Base-by-base conservation (phyloP, 1,140 invertebrate genomes). In the Cephus cinctus region DNA sequence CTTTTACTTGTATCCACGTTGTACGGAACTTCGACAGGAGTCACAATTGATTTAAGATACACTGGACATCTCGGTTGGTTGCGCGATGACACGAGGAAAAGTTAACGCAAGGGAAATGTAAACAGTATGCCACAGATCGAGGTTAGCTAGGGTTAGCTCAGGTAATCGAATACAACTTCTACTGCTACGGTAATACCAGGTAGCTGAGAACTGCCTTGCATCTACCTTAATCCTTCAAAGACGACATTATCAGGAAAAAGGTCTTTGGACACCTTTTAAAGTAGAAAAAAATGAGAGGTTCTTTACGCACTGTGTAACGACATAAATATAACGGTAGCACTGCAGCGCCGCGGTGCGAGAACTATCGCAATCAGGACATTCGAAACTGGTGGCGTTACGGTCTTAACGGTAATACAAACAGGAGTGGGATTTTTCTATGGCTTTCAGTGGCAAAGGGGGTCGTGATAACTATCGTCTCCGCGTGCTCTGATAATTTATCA, bases 401-500 rank as follows among this genome's bases (percentile, higher is more conserved):
- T n/a, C n/a, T 27, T 6, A 27, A 27, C 6, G 25, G 25, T 27
- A 23, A 30, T 52, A 59, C 40, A 41, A 43, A 15, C 42, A n/a
- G n/a, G n/a, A n/a, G 14, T 20, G 14, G 34, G 42, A 56, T 59
- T 56, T 60, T 59, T 60, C 45, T 46, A 44, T 19, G 43, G 43
- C 34, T 32, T 50, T 56, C 43, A 52, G 27, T 46, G 46, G 19
- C 53, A 43, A 57, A 50, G 57, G 25, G 34, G 49, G 52, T 52
- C 52, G 27, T 42, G 54, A 60, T 58, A 55, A 54, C 47, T 39
- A 60, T 58, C 62, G 51, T 43, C 47, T 39, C 42, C 43, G 47
- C 34, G 25, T 42, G 38, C 31, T 39, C 35, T 38, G 52, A 47
- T 61, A 45, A 50, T 62, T 62, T 58, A 61, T 61, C 59, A 62